Percentiles rank a stretch among this genome's conserved stretches.
phyloP scores from a whole-genome alignment of 2,888 invertebrate genomes.

The Macrophya alboannulata region DNA sequence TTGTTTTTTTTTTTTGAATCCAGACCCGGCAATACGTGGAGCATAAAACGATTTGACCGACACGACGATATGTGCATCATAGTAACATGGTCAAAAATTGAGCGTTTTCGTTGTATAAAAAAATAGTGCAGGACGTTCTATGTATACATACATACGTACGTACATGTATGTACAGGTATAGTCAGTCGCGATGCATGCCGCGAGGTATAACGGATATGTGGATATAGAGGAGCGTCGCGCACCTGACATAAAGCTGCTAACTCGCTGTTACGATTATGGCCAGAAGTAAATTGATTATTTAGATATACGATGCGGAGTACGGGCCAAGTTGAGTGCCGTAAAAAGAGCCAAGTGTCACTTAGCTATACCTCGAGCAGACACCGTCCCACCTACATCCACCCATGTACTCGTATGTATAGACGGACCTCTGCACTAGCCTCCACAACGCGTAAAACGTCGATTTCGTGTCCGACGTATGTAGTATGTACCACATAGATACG shows the following conservation, averaged over 20 bases:
- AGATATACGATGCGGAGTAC: conserved; percentile 73
- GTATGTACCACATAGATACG: not conserved
- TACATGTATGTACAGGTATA: not conserved
- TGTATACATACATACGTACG: no score
- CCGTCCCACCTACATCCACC: not conserved
- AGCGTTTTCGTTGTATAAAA: not conserved
- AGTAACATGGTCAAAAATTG: not conserved
- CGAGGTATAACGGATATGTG: not conserved
- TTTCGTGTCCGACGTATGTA: not conserved
- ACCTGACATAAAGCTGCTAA: conserved; percentile 73
- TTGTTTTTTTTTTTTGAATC: no score
- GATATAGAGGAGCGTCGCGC: not conserved
- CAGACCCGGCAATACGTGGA: not conserved
- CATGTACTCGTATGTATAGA: no score
- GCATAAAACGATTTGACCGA: not conserved
- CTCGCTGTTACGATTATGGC: conserved; percentile 79
- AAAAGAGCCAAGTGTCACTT: conserved; percentile 76
- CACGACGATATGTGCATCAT: not conserved
- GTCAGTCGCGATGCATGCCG: not conserved
- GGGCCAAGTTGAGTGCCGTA: conserved; percentile 74
- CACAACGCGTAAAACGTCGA: conserved; percentile 17
- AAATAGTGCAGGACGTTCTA: conserved; percentile 9
- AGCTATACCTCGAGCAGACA: conserved; percentile 53
- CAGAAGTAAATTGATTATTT: conserved; percentile 78
- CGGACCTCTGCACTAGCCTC: not conserved